A percentile compares a stretch with the other conserved stretches of the same genome.
phyloP scores from a whole-genome alignment of 2,888 invertebrate species.

The Emmelina monodactyla region DNA sequence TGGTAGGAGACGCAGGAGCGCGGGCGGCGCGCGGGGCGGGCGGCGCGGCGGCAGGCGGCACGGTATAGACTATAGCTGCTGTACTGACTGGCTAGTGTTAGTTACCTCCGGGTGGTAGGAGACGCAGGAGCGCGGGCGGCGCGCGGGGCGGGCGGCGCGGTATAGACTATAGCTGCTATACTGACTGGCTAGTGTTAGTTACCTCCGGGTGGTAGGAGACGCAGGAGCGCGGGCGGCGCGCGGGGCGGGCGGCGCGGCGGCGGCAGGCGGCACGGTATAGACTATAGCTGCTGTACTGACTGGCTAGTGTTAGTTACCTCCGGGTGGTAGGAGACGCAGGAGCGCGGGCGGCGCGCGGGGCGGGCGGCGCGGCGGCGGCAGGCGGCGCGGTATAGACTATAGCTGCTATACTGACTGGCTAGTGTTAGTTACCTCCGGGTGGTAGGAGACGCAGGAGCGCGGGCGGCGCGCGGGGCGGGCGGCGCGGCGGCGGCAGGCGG shows the following conservation, averaged over 20 bases:
- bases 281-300: too few species aligned
- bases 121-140: slow-evolving; percentile 80
- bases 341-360: slow-evolving; percentile 75
- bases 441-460: slow-evolving; percentile 85
- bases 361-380: slow-evolving; percentile 69
- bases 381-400: too few species aligned
- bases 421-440: slow-evolving; percentile 89
- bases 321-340: slow-evolving; percentile 89
- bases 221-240: slow-evolving; percentile 80
- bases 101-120: slow-evolving; percentile 90
- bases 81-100: too few species aligned
- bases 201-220: slow-evolving; percentile 91
- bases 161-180: too few species aligned
- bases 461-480: slow-evolving; percentile 75
- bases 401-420: too few species aligned
- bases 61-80: too few species aligned
- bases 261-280: slow-evolving; percentile 60
- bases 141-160: slow-evolving; percentile 71
- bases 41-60: slow-evolving; percentile 58
- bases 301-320: too few species aligned
- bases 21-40: slow-evolving; percentile 74
- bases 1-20: slow-evolving; percentile 88
- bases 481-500: slow-evolving; percentile 61
- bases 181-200: too few species aligned
- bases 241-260: slow-evolving; percentile 69